These are phyloP conservation scores for Tineola bisselliella DNA, from an alignment of 2,888 invertebrate species.

Conservation along the genomic window DNA sequence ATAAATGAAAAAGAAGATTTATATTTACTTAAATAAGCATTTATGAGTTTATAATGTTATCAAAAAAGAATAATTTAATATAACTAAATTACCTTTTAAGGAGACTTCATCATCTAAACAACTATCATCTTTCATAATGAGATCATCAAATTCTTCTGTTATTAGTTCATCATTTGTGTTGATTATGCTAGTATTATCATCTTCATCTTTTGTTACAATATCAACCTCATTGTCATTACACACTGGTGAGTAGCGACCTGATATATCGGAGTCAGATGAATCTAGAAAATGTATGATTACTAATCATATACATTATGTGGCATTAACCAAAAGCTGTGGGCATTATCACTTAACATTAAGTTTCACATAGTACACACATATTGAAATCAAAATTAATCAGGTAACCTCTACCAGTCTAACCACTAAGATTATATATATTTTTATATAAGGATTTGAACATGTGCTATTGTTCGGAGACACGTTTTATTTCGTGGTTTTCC, in stretches of 20 bases:
- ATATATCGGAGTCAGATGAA: slow-evolving; percentile 64
- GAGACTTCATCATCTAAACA: slow-evolving; percentile 19
- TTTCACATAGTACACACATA: too few species aligned
- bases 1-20: slow-evolving; percentile 18
- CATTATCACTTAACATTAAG: too few species aligned
- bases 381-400: too few species aligned
- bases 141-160: neutral
- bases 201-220: slow-evolving; percentile 27
- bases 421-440: too few species aligned
- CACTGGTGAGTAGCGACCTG: slow-evolving; percentile 73
- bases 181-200: slow-evolving; percentile 18
- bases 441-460: too few species aligned
- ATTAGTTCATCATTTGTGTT: slow-evolving; percentile 39
- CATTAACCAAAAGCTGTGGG: too few species aligned
- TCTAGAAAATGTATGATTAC: too few species aligned
- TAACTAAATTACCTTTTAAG: slow-evolving; percentile 25
- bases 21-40: slow-evolving; percentile 15
- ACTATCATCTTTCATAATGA: neutral
- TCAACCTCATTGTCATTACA: slow-evolving; percentile 60
- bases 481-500: slow-evolving; percentile 5
- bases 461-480: neutral
- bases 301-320: too few species aligned
- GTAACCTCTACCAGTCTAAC: too few species aligned
- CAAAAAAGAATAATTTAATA: neutral
- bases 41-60: neutral